Conservation (phyloP, 2,113 vertebrate species). For the Coracopsis vasa region DNA sequence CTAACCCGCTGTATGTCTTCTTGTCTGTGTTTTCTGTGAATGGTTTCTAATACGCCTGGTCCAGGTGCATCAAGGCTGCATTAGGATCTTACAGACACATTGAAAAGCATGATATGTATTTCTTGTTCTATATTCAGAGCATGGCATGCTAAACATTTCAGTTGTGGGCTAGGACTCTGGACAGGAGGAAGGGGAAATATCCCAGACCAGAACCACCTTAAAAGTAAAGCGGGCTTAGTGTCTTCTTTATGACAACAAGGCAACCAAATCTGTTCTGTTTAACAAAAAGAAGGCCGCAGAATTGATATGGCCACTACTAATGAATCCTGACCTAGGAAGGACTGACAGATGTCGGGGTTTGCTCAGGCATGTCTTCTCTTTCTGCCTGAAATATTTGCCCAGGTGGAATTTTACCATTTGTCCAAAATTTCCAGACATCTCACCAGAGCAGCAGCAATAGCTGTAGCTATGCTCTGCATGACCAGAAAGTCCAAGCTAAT, state of each 20-base stretch:
- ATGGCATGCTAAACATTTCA: neutral
- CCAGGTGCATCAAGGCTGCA: neutral
- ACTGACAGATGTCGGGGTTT: neutral
- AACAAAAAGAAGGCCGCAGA: neutral
- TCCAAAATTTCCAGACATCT: neutral
- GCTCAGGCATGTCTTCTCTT: neutral
- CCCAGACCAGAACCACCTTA: neutral
- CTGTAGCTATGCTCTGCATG: neutral
- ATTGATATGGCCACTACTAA: neutral
- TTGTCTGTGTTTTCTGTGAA: neutral
- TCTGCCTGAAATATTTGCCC: neutral
- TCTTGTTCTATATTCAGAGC: neutral
- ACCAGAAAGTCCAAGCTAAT: neutral
- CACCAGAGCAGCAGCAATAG: neutral
- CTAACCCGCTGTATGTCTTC: neutral
- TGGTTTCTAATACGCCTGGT: neutral
- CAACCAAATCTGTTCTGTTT: neutral
- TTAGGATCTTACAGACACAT: neutral
- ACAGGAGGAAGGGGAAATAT: neutral
- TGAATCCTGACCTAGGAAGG: neutral
- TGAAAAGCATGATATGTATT: neutral
- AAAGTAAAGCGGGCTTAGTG: neutral
- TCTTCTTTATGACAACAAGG: neutral
- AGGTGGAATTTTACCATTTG: conserved; percentile 14
- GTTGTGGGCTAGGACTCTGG: neutral